phyloP scores from a whole-genome alignment of 2,797 vertebrate genomes.

The Neopelma chrysocephalum region DNA sequence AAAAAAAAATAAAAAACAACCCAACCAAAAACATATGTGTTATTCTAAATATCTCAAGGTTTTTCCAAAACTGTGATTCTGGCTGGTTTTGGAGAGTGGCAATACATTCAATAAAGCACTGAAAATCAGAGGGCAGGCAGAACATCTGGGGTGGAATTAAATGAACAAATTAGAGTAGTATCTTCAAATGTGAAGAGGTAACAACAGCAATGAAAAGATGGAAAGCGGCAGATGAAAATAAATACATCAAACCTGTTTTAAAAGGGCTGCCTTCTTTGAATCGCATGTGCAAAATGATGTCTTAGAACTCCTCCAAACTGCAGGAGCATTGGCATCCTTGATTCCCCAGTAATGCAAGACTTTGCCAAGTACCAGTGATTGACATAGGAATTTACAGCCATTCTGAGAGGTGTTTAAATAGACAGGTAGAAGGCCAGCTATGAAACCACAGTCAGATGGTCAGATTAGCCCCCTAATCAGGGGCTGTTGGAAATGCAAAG shows the following conservation, averaged over 20 bases:
- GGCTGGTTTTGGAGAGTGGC: not conserved
- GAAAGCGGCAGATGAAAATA: not conserved
- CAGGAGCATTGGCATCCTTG: not conserved
- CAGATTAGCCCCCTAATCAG: not conserved
- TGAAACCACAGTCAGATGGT: not conserved
- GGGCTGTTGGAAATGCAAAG: not conserved
- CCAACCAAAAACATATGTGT: not conserved
- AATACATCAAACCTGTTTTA: not conserved
- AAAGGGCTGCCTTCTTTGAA: not conserved
- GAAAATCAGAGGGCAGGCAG: not conserved
- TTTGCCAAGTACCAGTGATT: conserved; percentile 15
- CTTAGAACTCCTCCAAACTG: not conserved
- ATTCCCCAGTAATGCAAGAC: not conserved
- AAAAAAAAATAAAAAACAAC: not conserved
- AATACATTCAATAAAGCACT: not conserved
- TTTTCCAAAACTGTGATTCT: not conserved
- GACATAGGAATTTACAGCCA: not conserved
- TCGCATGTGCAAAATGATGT: not conserved
- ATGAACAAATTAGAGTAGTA: not conserved
- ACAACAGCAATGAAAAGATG: not conserved
- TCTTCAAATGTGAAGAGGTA: not conserved
- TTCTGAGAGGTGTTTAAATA: not conserved
- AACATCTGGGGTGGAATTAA: not conserved
- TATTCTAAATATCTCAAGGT: not conserved
- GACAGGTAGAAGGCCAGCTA: conserved; percentile 8